Base-by-base conservation (phyloP, 2,113 vertebrate genomes). In the Columba livia region DNA sequence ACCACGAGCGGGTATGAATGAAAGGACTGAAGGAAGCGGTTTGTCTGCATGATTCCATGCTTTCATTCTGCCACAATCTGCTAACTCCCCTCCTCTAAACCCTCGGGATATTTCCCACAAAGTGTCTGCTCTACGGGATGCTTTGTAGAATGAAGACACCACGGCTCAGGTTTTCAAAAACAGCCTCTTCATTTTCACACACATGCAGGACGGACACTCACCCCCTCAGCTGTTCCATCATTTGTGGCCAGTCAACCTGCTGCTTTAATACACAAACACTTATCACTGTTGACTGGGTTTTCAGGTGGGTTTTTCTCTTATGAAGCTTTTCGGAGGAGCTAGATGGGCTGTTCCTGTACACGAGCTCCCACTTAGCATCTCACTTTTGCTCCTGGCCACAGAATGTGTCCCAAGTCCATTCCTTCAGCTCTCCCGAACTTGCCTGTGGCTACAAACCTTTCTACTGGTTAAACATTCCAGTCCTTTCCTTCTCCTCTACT, bases 1-100 rank as follows among this genome's bases (percentile, higher is more conserved):
- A 10, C 69, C 77, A 74, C 0, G 32, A 93, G 74, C 0, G 6
- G 79, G 65, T 36, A 71, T 25, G 15, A 97, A 95, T 4, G 28
- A 90, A 88, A 74, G 77, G 71, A 54, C 70, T 11, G 47, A 93
- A 90, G 89, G 89, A 93, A 95, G 85, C 6, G 16, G 71, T 65
- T 79, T 89, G 54, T 79, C 90, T 93, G 66, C 77, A 71, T 25
- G 32, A 40, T 56, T 86, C 77, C 61, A 38, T 28, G 58, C 70
- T 84, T 90, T 56, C 85, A 51, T 85, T 94, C 85, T 84, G 51
- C 57, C 71, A 58, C 85, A 79, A 23, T 14, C 79, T 84, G 79
- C 61, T 80, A 36, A 40, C 6, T 13, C 31, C 67, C 32, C 15
- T 62, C 79, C 91, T 69, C 84, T 62, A 80, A 64, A 44, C n/a